phyloP scores from a whole-genome alignment of 1,140 invertebrate genomes.

The Stegodyphus mimosarum region DNA sequence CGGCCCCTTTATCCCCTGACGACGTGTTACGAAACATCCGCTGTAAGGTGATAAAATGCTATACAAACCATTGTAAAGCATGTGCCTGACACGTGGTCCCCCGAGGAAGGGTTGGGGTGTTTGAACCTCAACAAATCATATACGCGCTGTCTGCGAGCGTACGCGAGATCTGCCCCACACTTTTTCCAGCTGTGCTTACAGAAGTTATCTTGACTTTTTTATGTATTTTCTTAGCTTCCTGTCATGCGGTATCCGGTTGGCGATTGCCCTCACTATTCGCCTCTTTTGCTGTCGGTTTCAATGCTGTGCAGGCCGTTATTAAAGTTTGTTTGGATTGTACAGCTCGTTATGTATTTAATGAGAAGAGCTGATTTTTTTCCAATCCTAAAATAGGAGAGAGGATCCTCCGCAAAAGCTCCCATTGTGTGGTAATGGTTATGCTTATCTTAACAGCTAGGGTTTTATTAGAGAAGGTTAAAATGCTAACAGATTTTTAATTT shows the following conservation, averaged over 20 bases:
- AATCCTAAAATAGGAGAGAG: too few species aligned
- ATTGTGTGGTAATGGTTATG: too few species aligned
- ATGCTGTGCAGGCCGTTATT: neutral
- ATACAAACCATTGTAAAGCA: conserved; percentile 37
- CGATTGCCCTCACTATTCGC: neutral
- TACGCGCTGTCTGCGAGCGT: neutral
- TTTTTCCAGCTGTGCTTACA: conserved; percentile 18
- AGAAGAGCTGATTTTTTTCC: too few species aligned
- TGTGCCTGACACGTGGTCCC: conserved; percentile 25
- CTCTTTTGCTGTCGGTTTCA: neutral
- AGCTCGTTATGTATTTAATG: too few species aligned
- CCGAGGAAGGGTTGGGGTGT: neutral
- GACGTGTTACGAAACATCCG: conserved; percentile 33
- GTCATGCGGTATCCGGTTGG: conserved; percentile 28
- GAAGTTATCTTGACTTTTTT: conserved; percentile 24
- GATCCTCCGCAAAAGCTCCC: too few species aligned
- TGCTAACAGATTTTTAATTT: too few species aligned
- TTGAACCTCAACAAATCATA: too few species aligned
- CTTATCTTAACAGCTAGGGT: too few species aligned
- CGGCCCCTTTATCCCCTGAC: neutral
- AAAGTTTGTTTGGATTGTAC: too few species aligned
- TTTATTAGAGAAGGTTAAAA: too few species aligned
- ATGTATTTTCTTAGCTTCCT: conserved; percentile 31
- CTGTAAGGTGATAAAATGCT: conserved; percentile 1
- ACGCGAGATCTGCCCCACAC: conserved; percentile 2